These are phyloP conservation scores for Plagiodera versicolora DNA, from an alignment of 2,888 invertebrate genomes.

Conservation along the genomic window DNA sequence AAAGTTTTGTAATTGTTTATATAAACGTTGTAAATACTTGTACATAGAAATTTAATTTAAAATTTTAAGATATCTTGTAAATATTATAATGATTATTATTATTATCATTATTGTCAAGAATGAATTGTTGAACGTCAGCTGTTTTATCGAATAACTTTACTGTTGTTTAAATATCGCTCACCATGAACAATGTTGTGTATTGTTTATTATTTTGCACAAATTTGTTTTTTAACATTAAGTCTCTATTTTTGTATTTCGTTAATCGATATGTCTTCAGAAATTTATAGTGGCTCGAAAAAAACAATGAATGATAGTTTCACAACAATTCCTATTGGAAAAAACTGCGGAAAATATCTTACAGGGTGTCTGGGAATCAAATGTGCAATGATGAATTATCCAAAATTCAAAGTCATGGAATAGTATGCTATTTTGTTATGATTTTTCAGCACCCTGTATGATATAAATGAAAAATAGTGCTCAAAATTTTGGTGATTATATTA, in stretches of 20 bases:
- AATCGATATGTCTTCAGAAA: conserved; percentile 9
- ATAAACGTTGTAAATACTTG: conserved; percentile 35
- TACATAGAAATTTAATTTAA: conserved; percentile 37
- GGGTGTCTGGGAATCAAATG: no score
- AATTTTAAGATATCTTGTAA: conserved; percentile 42
- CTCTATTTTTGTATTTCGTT: conserved; percentile 51
- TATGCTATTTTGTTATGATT: no score
- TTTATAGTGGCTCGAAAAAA: not conserved
- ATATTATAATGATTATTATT: conserved; percentile 34
- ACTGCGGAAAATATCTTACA: no score
- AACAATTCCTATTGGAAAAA: no score
- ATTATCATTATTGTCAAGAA: conserved; percentile 27
- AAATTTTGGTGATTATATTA: no score
- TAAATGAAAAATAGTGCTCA: no score
- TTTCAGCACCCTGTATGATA: no score
- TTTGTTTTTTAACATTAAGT: conserved; percentile 27
- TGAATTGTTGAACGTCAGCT: conserved; percentile 50
- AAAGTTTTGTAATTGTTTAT: conserved; percentile 31
- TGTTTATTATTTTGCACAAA: conserved; percentile 32
- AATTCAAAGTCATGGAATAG: no score
- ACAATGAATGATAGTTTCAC: no score
- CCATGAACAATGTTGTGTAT: conserved; percentile 18
- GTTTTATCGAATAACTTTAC: conserved; percentile 40
- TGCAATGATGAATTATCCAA: no score
- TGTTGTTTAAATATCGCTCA: conserved; percentile 34